Percentiles rank a stretch among this genome's conserved stretches.
Evolutionary conservation across 2,888 invertebrate species (phyloP).

Genomic region (Aphodius granarius): DNA sequence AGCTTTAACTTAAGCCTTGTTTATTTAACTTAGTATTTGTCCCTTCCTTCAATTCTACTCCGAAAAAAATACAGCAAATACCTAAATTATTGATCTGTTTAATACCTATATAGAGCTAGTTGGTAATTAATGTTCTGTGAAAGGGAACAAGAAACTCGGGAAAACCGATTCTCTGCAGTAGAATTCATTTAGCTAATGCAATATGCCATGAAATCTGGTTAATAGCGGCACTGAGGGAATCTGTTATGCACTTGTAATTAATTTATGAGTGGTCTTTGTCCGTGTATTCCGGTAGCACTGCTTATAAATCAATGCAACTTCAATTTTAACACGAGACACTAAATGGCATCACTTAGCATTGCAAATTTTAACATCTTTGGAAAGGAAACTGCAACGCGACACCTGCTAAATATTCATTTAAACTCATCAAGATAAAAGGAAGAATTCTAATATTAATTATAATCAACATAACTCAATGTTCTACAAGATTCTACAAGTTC

Average conservation of each 20-base stretch:
- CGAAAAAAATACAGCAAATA: not conserved
- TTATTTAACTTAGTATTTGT: no score
- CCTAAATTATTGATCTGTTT: not conserved
- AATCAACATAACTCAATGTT: no score
- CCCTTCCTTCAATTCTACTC: not conserved
- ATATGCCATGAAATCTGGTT: not conserved
- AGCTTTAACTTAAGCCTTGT: no score
- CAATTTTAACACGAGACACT: no score
- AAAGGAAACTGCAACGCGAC: not conserved
- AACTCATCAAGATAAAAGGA: no score
- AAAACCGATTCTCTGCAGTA: not conserved
- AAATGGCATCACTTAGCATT: no score
- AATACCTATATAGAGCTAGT: not conserved
- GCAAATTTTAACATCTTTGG: not conserved
- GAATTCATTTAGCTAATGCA: not conserved
- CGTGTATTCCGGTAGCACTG: not conserved
- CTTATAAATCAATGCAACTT: not conserved
- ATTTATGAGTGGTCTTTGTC: not conserved
- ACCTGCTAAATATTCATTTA: no score
- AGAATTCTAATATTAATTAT: no score
- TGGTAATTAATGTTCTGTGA: not conserved
- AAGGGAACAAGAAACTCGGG: not conserved
- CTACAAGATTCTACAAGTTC: not conserved
- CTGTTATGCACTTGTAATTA: not conserved
- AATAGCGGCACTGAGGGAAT: not conserved